Evolutionary conservation across 1,140 invertebrate genomes (phyloP), one percentile per base, ranked within the genome.

Genomic region (Lepidurus apus): DNA sequence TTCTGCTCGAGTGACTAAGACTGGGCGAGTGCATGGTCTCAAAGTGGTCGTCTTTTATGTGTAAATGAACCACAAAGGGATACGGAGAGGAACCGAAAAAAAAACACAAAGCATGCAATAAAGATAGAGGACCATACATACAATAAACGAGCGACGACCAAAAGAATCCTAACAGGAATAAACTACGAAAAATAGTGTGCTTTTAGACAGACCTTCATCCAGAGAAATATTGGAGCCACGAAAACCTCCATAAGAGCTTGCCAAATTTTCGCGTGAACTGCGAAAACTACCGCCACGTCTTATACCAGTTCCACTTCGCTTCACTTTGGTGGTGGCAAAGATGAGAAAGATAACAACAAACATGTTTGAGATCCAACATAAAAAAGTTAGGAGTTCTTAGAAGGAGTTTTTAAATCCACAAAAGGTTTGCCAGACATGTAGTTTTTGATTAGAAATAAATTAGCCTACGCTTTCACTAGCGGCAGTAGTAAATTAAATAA

Each of bases 211-310:
- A 80, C 79, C 79, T 76, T 80, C 79, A 74, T 80, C 74, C 24
- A 80, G 77, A 47, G 79, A 80, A 17, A 65, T 45, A 42, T 74
- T 80, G 10, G 79, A 80, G n/a, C 79, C 76, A 21, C 79, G 76
- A 74, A 53, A 77, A 47, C 53, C 76, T 77, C 78, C 78, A 34
- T 75, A 42, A 17, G 79, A 80, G 42, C 79, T 74, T 76, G 73
- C 73, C 78, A 79, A 75, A 42, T 79, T 74, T 47, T 79, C 78
- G 5, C 78, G 78, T 13, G 78, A 79, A 45, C 43, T 79, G 73
- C 78, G 74, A 34, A 44, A 42, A 47, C 78, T 79, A 34, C 78
- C 78, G 65, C 78, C 74, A n/a, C 73, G 75, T 42, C 73, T 74
- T 79, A 65, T 65, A 17, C 53, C 53, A 13, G 53, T 65, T 65